Base-by-base conservation (phyloP, 2,888 invertebrate species). In the Drosophila peninsularis region DNA sequence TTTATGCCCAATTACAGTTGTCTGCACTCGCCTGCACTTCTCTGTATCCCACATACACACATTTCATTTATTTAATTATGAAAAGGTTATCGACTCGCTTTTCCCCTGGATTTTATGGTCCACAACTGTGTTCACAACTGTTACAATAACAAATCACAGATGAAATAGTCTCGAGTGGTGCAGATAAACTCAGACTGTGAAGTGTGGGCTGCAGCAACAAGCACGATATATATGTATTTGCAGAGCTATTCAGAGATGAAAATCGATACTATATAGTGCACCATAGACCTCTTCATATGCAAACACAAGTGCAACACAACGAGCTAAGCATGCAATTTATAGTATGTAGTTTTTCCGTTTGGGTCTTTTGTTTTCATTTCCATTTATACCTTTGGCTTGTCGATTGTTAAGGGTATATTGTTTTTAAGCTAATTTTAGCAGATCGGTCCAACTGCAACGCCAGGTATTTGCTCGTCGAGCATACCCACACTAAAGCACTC, bases 271-370 rank as follows among this genome's bases (percentile, higher is more conserved):
- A 62, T 17, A 54, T 24, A 27, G 32, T 21, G 32, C 56, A 54
- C 47, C 30, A 10, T 24, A 30, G 11, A 54, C 5, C 21, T 34
- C 36, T 27, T 42, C 49, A 50, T 55, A 57, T 47, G 14, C 56
- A 36, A 50, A 21, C 52, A 52, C 52, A 36, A 52, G 50, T 52
- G 64, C 80, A 74, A 62, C 78, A 64, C 80, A 74, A 76, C 80
- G 55, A 69, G 32, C 72, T 54, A 42, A 67, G 65, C 64, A 71
- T 71, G 78, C 80, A 72, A 78, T 78, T 80, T 85, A 80, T 68
- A 41, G 49, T 36, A n/a, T 49, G 24, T 54, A 60, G 30, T 56
- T 68, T 78, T 75, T 63, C 37, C 49, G 47, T 60, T 80, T 44
- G 42, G 24, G 21, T 44, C n/a, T 39, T 42, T 61, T 71, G 45